Evolutionary conservation across 2,888 invertebrate species (phyloP).

Genomic region (Zygogramma bicolorata): DNA sequence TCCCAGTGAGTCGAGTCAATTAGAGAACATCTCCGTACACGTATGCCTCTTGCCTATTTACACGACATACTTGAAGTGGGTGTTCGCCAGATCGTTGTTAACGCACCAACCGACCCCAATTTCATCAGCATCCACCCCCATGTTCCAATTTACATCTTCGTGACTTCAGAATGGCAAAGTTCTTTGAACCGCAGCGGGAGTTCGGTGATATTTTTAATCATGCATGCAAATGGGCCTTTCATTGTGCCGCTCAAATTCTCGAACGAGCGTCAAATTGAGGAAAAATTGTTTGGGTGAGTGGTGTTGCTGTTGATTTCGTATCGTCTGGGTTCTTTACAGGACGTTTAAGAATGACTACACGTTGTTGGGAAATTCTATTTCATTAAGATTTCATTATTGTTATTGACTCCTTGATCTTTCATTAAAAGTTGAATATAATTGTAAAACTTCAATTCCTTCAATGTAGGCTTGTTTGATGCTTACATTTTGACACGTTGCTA

Average conservation of each 20-base stretch:
- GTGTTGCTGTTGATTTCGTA: slow-evolving; percentile 10
- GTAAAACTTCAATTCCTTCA: too few relatives aligned
- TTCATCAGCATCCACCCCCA: neutral
- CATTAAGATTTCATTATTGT: too few relatives aligned
- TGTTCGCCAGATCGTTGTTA: slow-evolving; percentile 48
- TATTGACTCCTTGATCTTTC: too few relatives aligned
- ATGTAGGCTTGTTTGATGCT: too few relatives aligned
- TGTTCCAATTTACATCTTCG: slow-evolving; percentile 41
- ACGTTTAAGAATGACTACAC: neutral
- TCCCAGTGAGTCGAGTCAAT: too few relatives aligned
- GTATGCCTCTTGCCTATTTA: slow-evolving; percentile 42
- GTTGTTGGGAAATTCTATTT: too few relatives aligned
- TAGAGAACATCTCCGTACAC: slow-evolving; percentile 38
- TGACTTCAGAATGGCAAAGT: slow-evolving; percentile 35
- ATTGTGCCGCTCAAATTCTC: slow-evolving; percentile 3
- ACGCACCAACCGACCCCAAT: slow-evolving; percentile 22
- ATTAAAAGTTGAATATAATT: too few relatives aligned
- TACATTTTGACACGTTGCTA: too few relatives aligned
- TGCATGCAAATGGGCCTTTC: slow-evolving; percentile 35
- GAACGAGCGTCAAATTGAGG: neutral
- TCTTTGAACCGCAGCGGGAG: slow-evolving; percentile 14
- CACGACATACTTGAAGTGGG: slow-evolving; percentile 48
- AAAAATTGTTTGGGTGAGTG: slow-evolving; percentile 11
- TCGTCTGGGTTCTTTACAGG: neutral
- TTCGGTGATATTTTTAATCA: slow-evolving; percentile 36